A percentile compares a stretch with the other conserved stretches of the same genome.
Evolutionary conservation across 1,140 invertebrate species (phyloP).

Genomic region (Papilio machaon): DNA sequence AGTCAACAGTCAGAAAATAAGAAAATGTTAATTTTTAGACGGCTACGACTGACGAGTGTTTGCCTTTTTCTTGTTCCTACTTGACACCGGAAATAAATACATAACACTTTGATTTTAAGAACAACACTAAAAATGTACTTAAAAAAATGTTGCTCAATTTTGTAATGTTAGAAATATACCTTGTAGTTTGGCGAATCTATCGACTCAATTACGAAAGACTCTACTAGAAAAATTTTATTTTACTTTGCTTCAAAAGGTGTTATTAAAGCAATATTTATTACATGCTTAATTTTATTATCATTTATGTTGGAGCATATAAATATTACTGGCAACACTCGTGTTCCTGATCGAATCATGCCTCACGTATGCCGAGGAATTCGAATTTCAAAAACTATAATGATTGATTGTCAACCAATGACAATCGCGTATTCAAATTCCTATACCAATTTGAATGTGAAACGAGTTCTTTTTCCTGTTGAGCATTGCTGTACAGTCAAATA

Average conservation of each 20-base stretch:
- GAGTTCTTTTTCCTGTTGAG: conserved; percentile 75
- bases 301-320: conserved; percentile 36
- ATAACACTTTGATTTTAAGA: conserved; percentile 53
- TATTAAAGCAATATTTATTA: background rate
- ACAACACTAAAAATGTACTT: conserved; percentile 51
- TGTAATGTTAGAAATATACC: background rate
- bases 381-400: conserved; percentile 81
- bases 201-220: background rate
- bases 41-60: conserved; percentile 50
- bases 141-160: conserved; percentile 51
- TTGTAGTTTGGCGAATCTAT: background rate
- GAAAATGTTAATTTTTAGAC: conserved; percentile 61
- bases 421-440: conserved; percentile 80
- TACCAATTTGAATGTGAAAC: conserved; percentile 79
- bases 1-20: conserved; percentile 64
- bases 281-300: background rate
- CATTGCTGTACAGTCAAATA: conserved; percentile 62
- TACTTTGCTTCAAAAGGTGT: background rate
- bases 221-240: background rate
- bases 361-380: conserved; percentile 74
- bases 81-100: conserved; percentile 53
- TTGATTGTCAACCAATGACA: conserved; percentile 82
- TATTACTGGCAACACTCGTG: conserved; percentile 55
- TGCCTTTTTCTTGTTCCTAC: conserved; percentile 40
- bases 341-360: conserved; percentile 72